These are phyloP conservation scores for Druceiella hillmani DNA, from an alignment of 2,888 invertebrate species.

Conservation along the genomic window DNA sequence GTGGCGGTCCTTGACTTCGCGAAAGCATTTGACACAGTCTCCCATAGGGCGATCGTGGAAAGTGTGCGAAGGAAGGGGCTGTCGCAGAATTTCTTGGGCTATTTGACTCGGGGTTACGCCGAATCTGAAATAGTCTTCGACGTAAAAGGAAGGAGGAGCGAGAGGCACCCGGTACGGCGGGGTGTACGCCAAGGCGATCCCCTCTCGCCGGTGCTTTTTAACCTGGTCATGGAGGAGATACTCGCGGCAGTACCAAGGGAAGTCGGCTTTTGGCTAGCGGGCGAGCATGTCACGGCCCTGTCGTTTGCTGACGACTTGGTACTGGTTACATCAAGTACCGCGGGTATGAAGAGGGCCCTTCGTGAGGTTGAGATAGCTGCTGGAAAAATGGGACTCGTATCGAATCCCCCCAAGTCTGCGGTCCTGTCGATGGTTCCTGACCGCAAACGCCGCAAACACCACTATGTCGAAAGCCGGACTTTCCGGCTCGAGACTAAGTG, in stretches of 20 bases:
- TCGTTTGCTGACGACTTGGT: conserved; percentile 35
- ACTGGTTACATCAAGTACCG: conserved; percentile 28
- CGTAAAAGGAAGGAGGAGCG: too few species aligned
- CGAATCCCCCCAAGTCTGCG: conserved; percentile 25
- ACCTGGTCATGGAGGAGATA: too few species aligned
- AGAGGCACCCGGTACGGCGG: too few species aligned
- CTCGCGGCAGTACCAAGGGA: conserved; percentile 23
- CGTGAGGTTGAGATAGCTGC: conserved; percentile 22
- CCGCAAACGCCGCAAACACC: conserved; percentile 27
- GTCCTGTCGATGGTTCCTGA: conserved; percentile 26
- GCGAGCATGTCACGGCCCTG: conserved; percentile 26
- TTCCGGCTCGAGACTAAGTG: conserved; percentile 5
- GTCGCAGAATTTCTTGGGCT: too few species aligned
- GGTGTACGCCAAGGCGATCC: too few species aligned
- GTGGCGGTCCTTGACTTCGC: too few species aligned
- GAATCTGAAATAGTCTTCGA: too few species aligned
- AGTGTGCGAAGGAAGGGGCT: too few species aligned
- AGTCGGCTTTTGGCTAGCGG: conserved; percentile 22
- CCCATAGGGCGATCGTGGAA: too few species aligned
- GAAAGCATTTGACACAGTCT: too few species aligned
- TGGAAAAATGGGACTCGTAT: conserved; percentile 4
- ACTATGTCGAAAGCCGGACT: conserved; percentile 19
- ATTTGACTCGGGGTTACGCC: too few species aligned
- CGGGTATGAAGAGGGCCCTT: conserved; percentile 28
- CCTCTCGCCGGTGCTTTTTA: too few species aligned